A percentile compares a stretch with the other conserved stretches of the same genome.
Evolutionary conservation across 2,113 vertebrate species (phyloP).

Genomic region (Prolemur simus): DNA sequence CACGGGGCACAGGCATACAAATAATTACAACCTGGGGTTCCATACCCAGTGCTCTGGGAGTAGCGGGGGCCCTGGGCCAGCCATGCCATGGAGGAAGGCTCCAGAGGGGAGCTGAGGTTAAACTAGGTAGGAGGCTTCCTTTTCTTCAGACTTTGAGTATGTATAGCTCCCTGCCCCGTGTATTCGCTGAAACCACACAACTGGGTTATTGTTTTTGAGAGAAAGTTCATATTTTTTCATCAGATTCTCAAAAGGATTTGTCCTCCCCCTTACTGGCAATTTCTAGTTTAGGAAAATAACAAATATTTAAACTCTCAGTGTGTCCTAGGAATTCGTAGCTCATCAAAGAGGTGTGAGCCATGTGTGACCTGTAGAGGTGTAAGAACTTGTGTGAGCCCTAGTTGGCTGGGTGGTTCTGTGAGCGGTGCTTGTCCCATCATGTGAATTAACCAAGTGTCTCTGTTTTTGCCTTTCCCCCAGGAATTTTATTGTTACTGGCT

Average conservation of each 20-base stretch:
- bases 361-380: accelerated
- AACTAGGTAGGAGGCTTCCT: not conserved
- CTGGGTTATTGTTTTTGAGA: not conserved
- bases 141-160: not conserved
- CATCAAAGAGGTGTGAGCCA: too few relatives aligned
- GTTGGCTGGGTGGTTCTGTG: not conserved
- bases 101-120: not conserved
- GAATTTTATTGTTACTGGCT: conserved; percentile 97
- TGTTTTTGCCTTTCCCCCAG: conserved; percentile 75
- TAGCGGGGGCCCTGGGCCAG: not conserved
- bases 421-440: accelerated
- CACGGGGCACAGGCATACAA: accelerated
- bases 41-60: not conserved
- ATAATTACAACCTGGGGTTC: accelerated
- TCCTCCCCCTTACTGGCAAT: accelerated
- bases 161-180: accelerated
- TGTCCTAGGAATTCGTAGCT: not conserved
- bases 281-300: not conserved
- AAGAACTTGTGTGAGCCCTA: accelerated
- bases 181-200: too few relatives aligned
- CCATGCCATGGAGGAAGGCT: not conserved
- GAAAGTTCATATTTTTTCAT: not conserved
- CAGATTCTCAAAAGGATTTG: not conserved
- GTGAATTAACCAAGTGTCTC: not conserved
- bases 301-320: not conserved